A percentile compares a stretch with the other conserved stretches of the same genome.
Conservation (phyloP, 1,140 invertebrate species). For the Achatina immaculata region DNA sequence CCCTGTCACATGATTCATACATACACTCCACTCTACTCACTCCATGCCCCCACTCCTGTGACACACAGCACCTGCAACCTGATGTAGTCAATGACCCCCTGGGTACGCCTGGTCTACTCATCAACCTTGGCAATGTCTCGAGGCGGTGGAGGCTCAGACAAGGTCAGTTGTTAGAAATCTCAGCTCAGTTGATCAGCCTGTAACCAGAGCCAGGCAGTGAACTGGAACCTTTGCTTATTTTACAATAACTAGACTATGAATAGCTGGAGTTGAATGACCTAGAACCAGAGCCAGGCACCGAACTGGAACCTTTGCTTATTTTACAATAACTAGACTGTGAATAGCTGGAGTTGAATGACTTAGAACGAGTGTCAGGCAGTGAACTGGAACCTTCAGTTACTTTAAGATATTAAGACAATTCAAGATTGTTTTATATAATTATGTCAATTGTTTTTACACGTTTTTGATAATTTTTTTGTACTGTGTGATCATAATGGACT, state of each 20-base stretch:
- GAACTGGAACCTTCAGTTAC: not conserved
- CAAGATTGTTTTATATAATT: too few relatives aligned
- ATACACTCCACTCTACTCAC: too few relatives aligned
- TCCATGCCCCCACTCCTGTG: too few relatives aligned
- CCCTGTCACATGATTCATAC: too few relatives aligned
- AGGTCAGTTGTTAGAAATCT: not conserved
- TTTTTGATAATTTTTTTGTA: too few relatives aligned
- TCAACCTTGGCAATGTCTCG: slow-evolving; percentile 23
- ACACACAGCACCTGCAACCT: too few relatives aligned
- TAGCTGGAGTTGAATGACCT: not conserved
- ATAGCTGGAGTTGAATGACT: not conserved
- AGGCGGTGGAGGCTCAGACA: slow-evolving; percentile 12
- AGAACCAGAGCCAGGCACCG: not conserved
- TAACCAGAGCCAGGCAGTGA: not conserved
- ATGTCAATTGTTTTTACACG: too few relatives aligned
- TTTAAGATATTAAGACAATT: too few relatives aligned
- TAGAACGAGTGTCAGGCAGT: not conserved
- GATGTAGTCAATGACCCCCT: slow-evolving; percentile 29
- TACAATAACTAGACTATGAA: too few relatives aligned
- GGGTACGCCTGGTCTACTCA: not conserved
- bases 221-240: not conserved
- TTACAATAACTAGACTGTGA: too few relatives aligned
- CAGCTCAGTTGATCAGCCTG: not conserved
- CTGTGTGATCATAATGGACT: too few relatives aligned
- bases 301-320: not conserved